Evolutionary conservation across 2,797 vertebrate genomes (phyloP).

Genomic region (Sebastes trivittatus): DNA sequence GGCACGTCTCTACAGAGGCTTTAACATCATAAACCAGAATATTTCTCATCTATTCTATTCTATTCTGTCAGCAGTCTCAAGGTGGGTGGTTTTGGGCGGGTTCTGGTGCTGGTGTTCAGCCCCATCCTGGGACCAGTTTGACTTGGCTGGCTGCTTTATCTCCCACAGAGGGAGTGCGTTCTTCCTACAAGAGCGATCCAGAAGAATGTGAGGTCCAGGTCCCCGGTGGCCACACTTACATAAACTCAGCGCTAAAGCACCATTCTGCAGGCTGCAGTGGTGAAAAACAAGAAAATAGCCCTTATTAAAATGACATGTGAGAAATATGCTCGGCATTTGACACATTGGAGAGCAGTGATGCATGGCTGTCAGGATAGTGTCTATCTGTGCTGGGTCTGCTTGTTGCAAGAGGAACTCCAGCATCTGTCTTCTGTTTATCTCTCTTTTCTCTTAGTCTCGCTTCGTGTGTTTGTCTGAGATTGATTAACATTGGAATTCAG

Average conservation of each 20-base stretch:
- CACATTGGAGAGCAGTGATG: slow-evolving; percentile 3
- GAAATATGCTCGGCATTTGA: slow-evolving; percentile 44
- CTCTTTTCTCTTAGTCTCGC: not conserved
- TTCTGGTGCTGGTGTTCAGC: slow-evolving; percentile 44
- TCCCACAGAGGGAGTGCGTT: slow-evolving; percentile 48
- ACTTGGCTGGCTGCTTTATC: slow-evolving; percentile 54
- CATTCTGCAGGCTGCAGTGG: slow-evolving; percentile 10
- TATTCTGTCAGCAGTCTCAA: slow-evolving; percentile 37
- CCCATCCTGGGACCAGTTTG: slow-evolving; percentile 48
- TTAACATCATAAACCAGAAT: not conserved
- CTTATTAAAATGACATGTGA: slow-evolving; percentile 24
- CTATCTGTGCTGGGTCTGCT: not conserved
- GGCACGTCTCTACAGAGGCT: not conserved
- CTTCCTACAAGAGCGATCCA: slow-evolving; percentile 47
- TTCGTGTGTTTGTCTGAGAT: slow-evolving; percentile 1
- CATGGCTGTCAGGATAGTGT: not conserved
- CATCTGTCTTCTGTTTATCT: not conserved
- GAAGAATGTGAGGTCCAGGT: slow-evolving; percentile 53
- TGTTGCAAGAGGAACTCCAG: not conserved
- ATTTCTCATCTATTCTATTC: not conserved
- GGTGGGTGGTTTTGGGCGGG: slow-evolving; percentile 55
- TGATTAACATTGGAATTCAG: slow-evolving; percentile 47
- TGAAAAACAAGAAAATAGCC: slow-evolving; percentile 40
- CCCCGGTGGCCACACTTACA: slow-evolving; percentile 41
- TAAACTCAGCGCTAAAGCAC: slow-evolving; percentile 14